phyloP scores from a whole-genome alignment of 2,888 invertebrate species.

The Sipunculus nudus region DNA sequence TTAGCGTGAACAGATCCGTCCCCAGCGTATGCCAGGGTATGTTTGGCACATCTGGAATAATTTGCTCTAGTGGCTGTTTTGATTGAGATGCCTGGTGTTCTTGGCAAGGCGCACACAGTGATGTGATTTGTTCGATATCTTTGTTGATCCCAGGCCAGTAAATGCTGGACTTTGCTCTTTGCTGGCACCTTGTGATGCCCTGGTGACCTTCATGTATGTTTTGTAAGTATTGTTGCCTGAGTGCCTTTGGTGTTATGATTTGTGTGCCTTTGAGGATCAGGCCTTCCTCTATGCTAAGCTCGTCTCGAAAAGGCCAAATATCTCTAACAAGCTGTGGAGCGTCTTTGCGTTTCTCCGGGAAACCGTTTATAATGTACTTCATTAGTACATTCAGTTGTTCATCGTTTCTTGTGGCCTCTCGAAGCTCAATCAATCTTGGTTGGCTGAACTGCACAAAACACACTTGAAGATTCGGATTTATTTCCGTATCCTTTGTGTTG shows the following conservation, averaged over 20 bases:
- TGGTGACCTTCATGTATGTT: slow-evolving; percentile 20
- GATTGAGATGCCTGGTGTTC: slow-evolving; percentile 11
- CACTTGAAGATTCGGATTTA: slow-evolving; percentile 18
- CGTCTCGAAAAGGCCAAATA: slow-evolving; percentile 25
- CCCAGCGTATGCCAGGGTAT: slow-evolving; percentile 22
- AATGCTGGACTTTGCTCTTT: slow-evolving; percentile 14
- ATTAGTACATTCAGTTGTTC: slow-evolving; percentile 14
- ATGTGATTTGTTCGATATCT: slow-evolving; percentile 15
- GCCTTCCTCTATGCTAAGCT: slow-evolving; percentile 22
- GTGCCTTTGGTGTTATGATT: slow-evolving; percentile 14
- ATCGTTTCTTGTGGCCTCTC: slow-evolving; percentile 5
- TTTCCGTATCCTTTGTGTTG: background rate
- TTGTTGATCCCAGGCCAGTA: slow-evolving; percentile 31
- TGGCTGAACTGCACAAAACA: slow-evolving; percentile 5
- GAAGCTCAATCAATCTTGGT: slow-evolving; percentile 3
- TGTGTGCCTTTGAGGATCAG: slow-evolving; percentile 27
- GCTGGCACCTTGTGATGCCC: slow-evolving; percentile 18
- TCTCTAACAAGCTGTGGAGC: slow-evolving; percentile 10
- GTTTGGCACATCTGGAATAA: slow-evolving; percentile 16
- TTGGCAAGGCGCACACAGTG: slow-evolving; percentile 11
- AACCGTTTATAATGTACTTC: slow-evolving; percentile 12
- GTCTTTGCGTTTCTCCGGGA: no score
- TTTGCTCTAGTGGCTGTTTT: slow-evolving; percentile 5
- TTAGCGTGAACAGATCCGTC: slow-evolving; percentile 22
- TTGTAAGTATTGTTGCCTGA: slow-evolving; percentile 10